Base-by-base conservation (phyloP, 2,888 invertebrate species). In the Catocala sponsa region DNA sequence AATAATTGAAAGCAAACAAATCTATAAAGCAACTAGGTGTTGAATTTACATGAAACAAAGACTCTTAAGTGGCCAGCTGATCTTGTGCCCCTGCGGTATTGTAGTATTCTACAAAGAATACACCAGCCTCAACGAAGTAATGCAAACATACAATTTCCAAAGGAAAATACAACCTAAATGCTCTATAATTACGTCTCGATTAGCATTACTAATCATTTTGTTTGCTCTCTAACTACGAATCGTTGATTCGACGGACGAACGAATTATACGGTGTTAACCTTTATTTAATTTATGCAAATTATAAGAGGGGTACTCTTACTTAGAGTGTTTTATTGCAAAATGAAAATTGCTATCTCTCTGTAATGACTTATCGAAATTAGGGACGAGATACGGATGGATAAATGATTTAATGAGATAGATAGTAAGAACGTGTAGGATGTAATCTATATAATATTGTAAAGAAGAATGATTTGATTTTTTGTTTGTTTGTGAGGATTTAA, bases 281-380 rank as follows among this genome's bases (percentile, higher is more conserved):
- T 84, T 81, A 78, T 78, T 73, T 89, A 89, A 91, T 89, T 86
- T 87, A 91, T 91, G 91, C 78, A 88, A 87, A 91, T 90, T 86
- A 86, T 84, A 76, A 80, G 67, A 74, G 73, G 62, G 78, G 74
- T 78, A 79, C 67, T 63, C 68, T 65, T 72, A 56, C 72, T 76
- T 70, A 78, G 59, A 69, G 68, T 76, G 66, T 77, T 79, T 79
- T 74, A 72, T 76, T 77, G 78, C 72, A 58, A 76, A 78, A 75
- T 62, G 69, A 65, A 68, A 76, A 76, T 82, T 82, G 70, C 72
- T 77, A 76, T 79, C 74, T 74, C 49, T 67, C 59, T 68, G 63
- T 70, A 68, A 62, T 57, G 50, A 63, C 55, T 53, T 41, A 55
- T 55, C 6, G 32, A 63, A 72, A 63, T 47, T 51, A 50, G 50